These are phyloP conservation scores for Drosophila lacertosa DNA, from an alignment of 1,140 invertebrate genomes.

Conservation along the genomic window DNA sequence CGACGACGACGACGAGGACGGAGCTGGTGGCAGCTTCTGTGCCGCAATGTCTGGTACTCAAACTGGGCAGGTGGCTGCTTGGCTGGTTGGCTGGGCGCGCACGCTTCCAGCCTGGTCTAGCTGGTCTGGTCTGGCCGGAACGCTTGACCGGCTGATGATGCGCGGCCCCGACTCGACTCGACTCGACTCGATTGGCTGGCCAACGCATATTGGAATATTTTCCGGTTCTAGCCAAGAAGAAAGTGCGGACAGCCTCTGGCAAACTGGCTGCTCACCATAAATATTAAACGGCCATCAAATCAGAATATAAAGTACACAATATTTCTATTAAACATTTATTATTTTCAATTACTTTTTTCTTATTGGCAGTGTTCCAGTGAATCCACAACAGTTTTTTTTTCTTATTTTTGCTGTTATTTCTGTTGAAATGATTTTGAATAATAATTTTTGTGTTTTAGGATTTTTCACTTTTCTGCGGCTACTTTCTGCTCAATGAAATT, in stretches of 20 bases:
- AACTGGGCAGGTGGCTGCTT: slow-evolving; percentile 32
- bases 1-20: background rate
- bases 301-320: background rate
- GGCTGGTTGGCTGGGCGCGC: slow-evolving; percentile 31
- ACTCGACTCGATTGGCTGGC: slow-evolving; percentile 69
- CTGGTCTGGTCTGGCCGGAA: slow-evolving; percentile 53
- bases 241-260: slow-evolving; percentile 50
- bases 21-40: slow-evolving; percentile 56
- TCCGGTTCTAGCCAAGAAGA: slow-evolving; percentile 67
- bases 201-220: slow-evolving; percentile 50
- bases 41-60: slow-evolving; percentile 69
- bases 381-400: slow-evolving; percentile 3
- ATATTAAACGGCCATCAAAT: slow-evolving; percentile 2
- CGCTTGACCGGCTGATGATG: slow-evolving; percentile 62
- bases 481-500: slow-evolving; percentile 81
- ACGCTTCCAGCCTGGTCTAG: slow-evolving; percentile 26
- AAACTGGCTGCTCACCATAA: slow-evolving; percentile 3
- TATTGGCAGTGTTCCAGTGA: slow-evolving; percentile 56
- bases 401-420: slow-evolving; percentile 57
- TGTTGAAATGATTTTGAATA: slow-evolving; percentile 53
- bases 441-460: slow-evolving; percentile 63
- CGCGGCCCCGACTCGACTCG: slow-evolving; percentile 55
- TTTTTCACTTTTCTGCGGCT: slow-evolving; percentile 73
- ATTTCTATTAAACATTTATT: background rate
- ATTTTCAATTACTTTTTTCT: slow-evolving; percentile 54